Evolutionary conservation across 2,888 invertebrate genomes (phyloP).

Genomic region (Cheilosia pagana): DNA sequence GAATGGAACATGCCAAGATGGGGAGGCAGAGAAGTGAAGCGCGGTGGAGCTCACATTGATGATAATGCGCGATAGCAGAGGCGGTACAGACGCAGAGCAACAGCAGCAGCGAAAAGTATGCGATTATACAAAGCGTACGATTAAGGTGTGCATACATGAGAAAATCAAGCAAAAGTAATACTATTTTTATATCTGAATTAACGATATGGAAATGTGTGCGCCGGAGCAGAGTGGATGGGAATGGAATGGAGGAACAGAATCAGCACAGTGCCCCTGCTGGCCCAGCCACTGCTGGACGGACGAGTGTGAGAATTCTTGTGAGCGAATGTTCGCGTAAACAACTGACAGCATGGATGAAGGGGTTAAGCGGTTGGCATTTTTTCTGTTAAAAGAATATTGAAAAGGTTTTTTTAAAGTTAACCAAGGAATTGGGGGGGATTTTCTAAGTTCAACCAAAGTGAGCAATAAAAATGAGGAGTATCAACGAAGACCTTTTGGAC

Average conservation of each 20-base stretch:
- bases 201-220: constrained; percentile 63
- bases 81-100: background rate
- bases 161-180: constrained; percentile 66
- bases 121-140: constrained; percentile 61
- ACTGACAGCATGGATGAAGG: constrained; percentile 2
- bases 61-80: constrained; percentile 43
- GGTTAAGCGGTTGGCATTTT: constrained; percentile 1
- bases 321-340: constrained; percentile 30
- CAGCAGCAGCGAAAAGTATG: constrained; percentile 52
- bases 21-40: constrained; percentile 8
- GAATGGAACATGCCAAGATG: background rate
- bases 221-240: constrained; percentile 33
- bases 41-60: constrained; percentile 12
- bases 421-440: no score
- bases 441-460: no score
- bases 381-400: background rate
- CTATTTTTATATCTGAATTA: constrained; percentile 69
- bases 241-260: constrained; percentile 39
- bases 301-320: constrained; percentile 53
- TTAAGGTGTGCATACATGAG: constrained; percentile 65
- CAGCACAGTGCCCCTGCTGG: constrained; percentile 7
- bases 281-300: constrained; percentile 21
- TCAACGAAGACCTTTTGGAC: no score
- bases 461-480: no score
- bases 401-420: background rate